Base-by-base conservation (phyloP, 2,888 invertebrate species). In the Chloroclystis v-ata region DNA sequence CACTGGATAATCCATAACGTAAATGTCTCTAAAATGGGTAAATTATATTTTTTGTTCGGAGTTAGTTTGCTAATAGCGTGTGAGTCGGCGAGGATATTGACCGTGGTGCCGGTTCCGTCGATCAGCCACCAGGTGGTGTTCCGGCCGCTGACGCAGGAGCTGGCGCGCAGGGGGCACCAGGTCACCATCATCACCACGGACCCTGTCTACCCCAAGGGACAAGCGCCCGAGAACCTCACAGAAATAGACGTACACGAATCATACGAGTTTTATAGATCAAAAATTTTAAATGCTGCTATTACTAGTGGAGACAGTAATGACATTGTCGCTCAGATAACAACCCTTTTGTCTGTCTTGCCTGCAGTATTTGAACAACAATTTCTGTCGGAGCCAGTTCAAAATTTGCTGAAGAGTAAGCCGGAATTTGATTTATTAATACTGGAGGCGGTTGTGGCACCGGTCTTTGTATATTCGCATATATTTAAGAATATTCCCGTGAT, bases 121-220 rank as follows among this genome's bases (percentile, higher is more conserved):
- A 71, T 83, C 26, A 89, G 88, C 41, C 89, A 89, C 52, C 87
- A 88, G 62, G 63, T 82, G 0, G 75, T 82, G 0, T 86, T 74
- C 45, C 66, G 78, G 9, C 65, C 75, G 1, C 45, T 89, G 2
- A 72, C 72, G 7, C 65, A 72, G 1, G 82, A 81, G 35, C 58
- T 89, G 10, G 72, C 72, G 0, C 72, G 59, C 35, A 67, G 80
- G n/a, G 89, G 88, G 1, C 89, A 89, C 44, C 71, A 89, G 41
- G 58, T 89, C 0, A 69, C 77, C 0, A 65, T 85, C 0, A 55
- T 87, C 0, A 86, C 89, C 1, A 43, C 89, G 13, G 61, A 87
- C 48, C 85, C 87, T 3, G 67, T 52, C 0, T 81, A 67, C 14
- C 52, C 64, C 0, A 63, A 70, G 49, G 76, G 61, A 12, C 11